Evolutionary conservation across 2,113 vertebrate species (phyloP).

Genomic region (Leucoraja erinaceus): DNA sequence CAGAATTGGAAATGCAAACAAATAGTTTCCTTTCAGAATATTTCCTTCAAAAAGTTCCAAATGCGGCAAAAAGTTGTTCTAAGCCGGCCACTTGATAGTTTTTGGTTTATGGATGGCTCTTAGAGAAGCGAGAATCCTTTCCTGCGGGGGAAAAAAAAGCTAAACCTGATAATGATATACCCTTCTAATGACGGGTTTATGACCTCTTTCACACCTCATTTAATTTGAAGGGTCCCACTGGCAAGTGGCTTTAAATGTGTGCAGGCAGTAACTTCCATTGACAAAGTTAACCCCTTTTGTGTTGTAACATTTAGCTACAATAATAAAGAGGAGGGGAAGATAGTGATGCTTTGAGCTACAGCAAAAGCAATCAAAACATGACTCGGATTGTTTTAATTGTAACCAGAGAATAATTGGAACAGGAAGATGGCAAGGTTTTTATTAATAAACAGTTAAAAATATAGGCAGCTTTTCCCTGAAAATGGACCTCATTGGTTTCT

Average conservation of each 20-base stretch:
- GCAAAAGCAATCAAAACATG: background rate
- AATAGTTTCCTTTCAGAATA: background rate
- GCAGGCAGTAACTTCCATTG: background rate
- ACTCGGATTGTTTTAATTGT: background rate
- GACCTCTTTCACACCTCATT: background rate
- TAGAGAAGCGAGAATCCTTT: background rate
- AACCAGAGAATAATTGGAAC: background rate
- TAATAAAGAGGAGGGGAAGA: background rate
- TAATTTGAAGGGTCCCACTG: background rate
- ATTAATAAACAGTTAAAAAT: background rate
- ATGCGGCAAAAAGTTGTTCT: background rate
- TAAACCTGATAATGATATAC: background rate
- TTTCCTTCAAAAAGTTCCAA: background rate
- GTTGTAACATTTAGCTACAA: background rate
- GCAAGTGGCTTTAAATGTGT: background rate
- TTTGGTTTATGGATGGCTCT: background rate
- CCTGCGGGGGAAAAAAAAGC: background rate
- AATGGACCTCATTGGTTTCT: background rate
- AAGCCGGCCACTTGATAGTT: background rate
- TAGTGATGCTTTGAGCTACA: background rate
- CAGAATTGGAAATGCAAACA: conserved; percentile 7
- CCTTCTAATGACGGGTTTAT: background rate
- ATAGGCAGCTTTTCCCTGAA: background rate
- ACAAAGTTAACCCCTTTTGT: background rate
- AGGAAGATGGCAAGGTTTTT: background rate